phyloP scores from a whole-genome alignment of 2,113 vertebrate genomes.

The Tachycineta bicolor region DNA sequence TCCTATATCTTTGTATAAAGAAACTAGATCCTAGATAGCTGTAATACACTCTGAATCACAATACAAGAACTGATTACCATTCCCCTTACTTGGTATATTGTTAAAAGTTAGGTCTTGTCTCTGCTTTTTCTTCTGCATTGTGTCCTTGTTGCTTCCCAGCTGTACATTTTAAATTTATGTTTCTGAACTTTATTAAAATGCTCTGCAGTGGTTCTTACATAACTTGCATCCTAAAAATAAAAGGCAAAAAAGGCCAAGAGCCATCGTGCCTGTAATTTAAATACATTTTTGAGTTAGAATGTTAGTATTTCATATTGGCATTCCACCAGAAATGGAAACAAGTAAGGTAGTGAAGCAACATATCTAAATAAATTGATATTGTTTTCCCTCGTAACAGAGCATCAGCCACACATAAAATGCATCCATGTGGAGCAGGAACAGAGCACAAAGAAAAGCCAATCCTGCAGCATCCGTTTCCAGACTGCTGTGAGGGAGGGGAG shows the following conservation, averaged over 20 bases:
- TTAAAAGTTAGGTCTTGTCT: background rate
- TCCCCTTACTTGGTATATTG: background rate
- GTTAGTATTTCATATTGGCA: background rate
- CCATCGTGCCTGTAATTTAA: background rate
- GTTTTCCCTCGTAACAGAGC: background rate
- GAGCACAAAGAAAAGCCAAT: background rate
- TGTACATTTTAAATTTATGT: background rate
- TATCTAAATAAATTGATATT: background rate
- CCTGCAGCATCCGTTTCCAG: background rate
- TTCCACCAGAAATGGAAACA: background rate
- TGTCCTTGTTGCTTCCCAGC: background rate
- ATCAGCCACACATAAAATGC: background rate
- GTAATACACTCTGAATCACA: background rate
- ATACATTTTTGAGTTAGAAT: background rate
- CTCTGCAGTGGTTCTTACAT: background rate
- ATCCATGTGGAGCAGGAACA: background rate
- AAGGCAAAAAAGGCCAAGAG: background rate
- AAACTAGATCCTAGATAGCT: background rate
- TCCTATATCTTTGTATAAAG: background rate
- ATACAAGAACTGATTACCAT: background rate
- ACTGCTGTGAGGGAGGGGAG: accelerated
- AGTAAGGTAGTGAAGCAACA: background rate
- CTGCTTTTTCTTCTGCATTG: background rate
- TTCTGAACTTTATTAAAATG: background rate
- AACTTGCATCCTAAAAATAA: background rate